Conservation (phyloP, 2,888 invertebrate species). For the Phlogophora meticulosa region DNA sequence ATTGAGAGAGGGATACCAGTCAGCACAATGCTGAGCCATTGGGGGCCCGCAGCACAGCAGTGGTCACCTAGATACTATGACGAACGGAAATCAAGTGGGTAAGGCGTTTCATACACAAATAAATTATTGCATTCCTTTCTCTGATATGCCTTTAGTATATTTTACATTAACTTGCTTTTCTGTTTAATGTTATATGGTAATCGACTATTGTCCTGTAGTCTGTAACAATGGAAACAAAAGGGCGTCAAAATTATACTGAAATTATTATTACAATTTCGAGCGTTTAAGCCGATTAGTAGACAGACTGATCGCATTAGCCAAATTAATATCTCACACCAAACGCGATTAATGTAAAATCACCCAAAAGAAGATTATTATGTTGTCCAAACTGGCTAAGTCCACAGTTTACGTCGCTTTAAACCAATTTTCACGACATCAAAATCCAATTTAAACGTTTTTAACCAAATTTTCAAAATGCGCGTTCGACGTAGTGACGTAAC, state of each 20-base stretch:
- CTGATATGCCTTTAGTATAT: too few relatives aligned
- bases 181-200: background rate
- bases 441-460: constrained; percentile 36
- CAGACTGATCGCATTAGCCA: constrained; percentile 30
- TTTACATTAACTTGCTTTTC: background rate
- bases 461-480: constrained; percentile 39
- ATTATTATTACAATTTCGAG: constrained; percentile 35
- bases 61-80: too few relatives aligned
- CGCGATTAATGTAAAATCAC: constrained; percentile 30
- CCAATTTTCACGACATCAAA: constrained; percentile 35
- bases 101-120: too few relatives aligned
- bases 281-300: constrained; percentile 44
- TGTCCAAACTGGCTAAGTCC: constrained; percentile 15
- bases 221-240: constrained; percentile 13
- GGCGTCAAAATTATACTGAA: constrained; percentile 16
- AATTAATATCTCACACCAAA: constrained; percentile 37
- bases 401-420: constrained; percentile 14
- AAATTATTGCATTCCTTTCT: too few relatives aligned
- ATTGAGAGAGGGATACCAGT: too few relatives aligned
- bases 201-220: background rate
- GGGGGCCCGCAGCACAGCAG: too few relatives aligned
- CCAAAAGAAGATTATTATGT: constrained; percentile 30
- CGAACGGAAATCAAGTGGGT: too few relatives aligned
- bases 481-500: constrained; percentile 39
- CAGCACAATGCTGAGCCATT: too few relatives aligned